Conservation (phyloP, 2,113 vertebrate genomes). For the Hippocampus mohnikei region DNA sequence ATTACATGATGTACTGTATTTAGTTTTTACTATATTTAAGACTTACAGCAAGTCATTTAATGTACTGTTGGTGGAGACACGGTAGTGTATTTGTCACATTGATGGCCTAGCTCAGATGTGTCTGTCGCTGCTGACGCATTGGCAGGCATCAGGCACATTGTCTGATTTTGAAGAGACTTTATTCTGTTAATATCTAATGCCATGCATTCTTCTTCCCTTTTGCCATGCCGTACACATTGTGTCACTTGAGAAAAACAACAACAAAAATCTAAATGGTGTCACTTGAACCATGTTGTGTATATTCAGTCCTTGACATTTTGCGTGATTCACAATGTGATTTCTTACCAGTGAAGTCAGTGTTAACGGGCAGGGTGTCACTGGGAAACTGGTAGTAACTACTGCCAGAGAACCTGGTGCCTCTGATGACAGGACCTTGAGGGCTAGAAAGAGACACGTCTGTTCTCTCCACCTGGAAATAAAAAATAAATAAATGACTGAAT, state of each 20-base stretch:
- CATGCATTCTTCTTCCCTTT: not conserved
- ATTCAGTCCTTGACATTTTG: not conserved
- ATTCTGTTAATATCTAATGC: not conserved
- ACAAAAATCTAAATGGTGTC: not conserved
- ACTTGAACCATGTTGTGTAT: conserved; percentile 2
- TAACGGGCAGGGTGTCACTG: conserved; percentile 73
- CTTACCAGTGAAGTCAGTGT: conserved; percentile 87
- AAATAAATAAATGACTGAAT: not conserved
- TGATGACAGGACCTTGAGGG: conserved; percentile 59
- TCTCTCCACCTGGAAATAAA: conserved; percentile 74
- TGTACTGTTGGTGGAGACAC: not conserved
- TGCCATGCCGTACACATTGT: not conserved
- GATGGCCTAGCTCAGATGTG: not conserved
- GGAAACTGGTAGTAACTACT: conserved; percentile 81
- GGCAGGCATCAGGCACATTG: not conserved
- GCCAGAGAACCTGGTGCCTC: conserved; percentile 81
- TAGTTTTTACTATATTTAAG: not conserved
- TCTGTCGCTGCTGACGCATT: not conserved
- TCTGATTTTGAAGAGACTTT: not conserved
- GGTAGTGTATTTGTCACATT: not conserved
- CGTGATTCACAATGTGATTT: not conserved
- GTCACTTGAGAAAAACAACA: not conserved
- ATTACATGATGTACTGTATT: too few species aligned
- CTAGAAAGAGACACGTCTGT: conserved; percentile 79
- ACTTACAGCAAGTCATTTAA: not conserved